Evolutionary conservation across 37 sponge, comb jelly and placozoan species (phyloP).

Genomic region (Oscarella lobularis): DNA sequence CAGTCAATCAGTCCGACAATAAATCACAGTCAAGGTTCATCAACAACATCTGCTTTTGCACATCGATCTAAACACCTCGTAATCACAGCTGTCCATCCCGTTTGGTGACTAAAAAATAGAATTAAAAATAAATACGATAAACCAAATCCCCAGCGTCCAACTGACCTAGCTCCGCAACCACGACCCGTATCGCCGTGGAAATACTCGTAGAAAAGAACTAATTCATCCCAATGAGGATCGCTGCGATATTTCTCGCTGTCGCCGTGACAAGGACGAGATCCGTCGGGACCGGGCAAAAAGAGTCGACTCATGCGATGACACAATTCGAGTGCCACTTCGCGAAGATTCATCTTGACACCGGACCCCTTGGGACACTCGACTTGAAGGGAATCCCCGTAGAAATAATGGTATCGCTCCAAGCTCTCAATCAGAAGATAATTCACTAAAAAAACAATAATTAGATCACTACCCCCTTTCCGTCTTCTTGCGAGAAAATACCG

Average conservation of each 20-base stretch:
- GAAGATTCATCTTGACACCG: conserved; percentile 58
- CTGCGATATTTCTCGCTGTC: conserved; percentile 43
- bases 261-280: conserved; percentile 77
- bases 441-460: conserved; percentile 25
- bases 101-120: conserved; percentile 67
- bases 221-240: conserved; percentile 83
- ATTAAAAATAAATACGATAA: neutral
- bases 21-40: no score
- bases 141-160: neutral
- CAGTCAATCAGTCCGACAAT: no score
- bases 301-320: conserved; percentile 18
- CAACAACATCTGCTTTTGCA: no score
- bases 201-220: conserved; percentile 92
- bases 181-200: conserved; percentile 85
- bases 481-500: neutral
- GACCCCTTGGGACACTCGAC: conserved; percentile 86
- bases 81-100: conserved; percentile 87
- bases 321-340: conserved; percentile 35
- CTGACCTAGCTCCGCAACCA: conserved; percentile 93
- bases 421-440: conserved; percentile 83
- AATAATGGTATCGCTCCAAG: conserved; percentile 84
- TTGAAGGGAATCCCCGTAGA: conserved; percentile 69
- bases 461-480: neutral
- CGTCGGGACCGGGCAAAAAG: conserved; percentile 48
- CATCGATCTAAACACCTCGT: conserved; percentile 69